phyloP scores from a whole-genome alignment of 2,113 vertebrate species.

The Raphicerus campestris region DNA sequence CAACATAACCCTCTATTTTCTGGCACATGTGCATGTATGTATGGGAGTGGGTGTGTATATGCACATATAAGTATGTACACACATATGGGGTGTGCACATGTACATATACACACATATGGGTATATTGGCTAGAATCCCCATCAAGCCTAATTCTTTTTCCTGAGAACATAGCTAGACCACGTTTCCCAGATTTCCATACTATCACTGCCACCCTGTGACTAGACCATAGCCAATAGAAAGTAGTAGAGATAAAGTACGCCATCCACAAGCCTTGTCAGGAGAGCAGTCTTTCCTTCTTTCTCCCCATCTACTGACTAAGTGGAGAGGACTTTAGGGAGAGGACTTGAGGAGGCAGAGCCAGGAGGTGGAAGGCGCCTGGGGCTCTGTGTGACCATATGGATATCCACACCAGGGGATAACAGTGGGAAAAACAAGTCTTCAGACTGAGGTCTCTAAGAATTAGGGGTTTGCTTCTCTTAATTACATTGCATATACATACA shows the following conservation, averaged over 20 bases:
- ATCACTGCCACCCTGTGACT: neutral
- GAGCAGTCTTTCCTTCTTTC: neutral
- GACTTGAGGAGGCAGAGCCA: neutral
- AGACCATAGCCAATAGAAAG: neutral
- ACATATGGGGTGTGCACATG: neutral
- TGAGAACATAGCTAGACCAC: neutral
- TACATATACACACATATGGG: neutral
- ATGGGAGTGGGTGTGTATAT: neutral
- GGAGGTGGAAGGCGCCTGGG: neutral
- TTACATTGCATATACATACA: neutral
- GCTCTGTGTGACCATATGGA: neutral
- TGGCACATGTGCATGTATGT: too few species aligned
- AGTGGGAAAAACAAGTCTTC: neutral
- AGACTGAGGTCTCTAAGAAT: neutral
- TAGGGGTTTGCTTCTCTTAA: neutral
- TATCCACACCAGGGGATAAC: neutral
- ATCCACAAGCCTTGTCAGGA: neutral
- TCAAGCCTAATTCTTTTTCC: neutral
- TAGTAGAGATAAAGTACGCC: neutral
- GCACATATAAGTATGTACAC: neutral
- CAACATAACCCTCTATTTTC: neutral
- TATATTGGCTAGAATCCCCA: neutral
- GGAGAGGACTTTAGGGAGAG: neutral
- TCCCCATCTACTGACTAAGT: neutral
- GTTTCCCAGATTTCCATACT: neutral